A percentile compares a stretch with the other conserved stretches of the same genome.
phyloP scores from a whole-genome alignment of 1,140 invertebrate species.

The Sminthurides bifidus region DNA sequence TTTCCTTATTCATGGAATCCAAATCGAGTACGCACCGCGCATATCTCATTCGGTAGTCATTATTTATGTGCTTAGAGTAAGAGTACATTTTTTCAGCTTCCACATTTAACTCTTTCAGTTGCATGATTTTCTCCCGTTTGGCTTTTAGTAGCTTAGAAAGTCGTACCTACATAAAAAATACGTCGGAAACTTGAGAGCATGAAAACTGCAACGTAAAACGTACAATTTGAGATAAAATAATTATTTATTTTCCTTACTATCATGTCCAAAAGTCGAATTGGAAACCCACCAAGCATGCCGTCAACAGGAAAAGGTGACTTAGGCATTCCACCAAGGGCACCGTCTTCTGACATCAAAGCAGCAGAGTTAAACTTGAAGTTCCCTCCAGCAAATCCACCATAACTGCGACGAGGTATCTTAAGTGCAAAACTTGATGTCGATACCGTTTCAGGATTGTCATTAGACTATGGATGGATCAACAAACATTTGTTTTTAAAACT shows the following conservation, averaged over 20 bases:
- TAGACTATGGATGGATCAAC: constrained; percentile 45
- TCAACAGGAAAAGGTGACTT: constrained; percentile 37
- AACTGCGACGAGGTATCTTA: constrained; percentile 57
- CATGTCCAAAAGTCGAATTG: constrained; percentile 67
- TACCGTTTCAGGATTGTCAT: constrained; percentile 81
- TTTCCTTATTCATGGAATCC: constrained; percentile 78
- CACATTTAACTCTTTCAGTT: constrained; percentile 75
- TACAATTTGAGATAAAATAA: constrained; percentile 1
- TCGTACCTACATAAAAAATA: constrained; percentile 40
- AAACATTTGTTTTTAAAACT: neutral
- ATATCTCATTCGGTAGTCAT: constrained; percentile 82
- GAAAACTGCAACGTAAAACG: constrained; percentile 6
- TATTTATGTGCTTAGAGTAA: constrained; percentile 53
- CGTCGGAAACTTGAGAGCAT: neutral
- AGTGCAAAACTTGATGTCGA: constrained; percentile 71
- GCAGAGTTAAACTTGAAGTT: constrained; percentile 30
- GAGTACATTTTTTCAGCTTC: constrained; percentile 77
- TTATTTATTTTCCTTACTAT: constrained; percentile 48
- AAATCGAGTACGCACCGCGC: constrained; percentile 78
- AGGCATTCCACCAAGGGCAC: constrained; percentile 36
- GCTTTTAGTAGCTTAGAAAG: constrained; percentile 71
- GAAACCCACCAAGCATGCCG: constrained; percentile 62
- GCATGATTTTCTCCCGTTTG: constrained; percentile 69
- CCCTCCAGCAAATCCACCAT: constrained; percentile 9
- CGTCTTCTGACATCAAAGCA: constrained; percentile 36